Conservation (phyloP, 2,888 invertebrate species). For the Mythimna vitellina region DNA sequence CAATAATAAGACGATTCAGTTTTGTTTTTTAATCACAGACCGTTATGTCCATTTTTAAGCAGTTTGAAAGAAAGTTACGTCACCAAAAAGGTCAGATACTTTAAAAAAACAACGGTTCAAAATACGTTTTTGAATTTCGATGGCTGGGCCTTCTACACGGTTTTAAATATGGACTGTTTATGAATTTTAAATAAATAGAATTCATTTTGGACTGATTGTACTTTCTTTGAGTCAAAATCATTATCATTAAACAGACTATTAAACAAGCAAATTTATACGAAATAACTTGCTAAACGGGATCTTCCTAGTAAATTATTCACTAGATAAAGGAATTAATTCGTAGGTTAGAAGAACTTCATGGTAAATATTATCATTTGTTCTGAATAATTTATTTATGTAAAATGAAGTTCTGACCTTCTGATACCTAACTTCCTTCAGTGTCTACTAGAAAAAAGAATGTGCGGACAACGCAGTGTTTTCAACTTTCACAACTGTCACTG, state of each 20-base stretch:
- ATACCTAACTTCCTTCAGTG: neutral
- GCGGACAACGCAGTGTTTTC: neutral
- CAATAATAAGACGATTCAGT: slow-evolving; percentile 6
- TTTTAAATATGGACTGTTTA: neutral
- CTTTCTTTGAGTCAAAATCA: neutral
- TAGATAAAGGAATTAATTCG: neutral
- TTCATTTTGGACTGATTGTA: neutral
- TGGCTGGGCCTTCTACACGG: neutral
- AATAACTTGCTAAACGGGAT: neutral
- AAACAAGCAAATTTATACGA: neutral
- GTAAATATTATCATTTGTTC: slow-evolving; percentile 5
- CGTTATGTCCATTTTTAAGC: slow-evolving; percentile 27
- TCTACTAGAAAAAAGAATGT: neutral
- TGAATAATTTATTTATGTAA: slow-evolving; percentile 14
- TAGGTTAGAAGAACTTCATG: neutral
- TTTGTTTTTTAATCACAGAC: slow-evolving; percentile 3
- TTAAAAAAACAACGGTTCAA: neutral
- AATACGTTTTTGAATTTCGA: slow-evolving; percentile 16
- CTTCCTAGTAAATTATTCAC: neutral
- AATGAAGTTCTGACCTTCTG: neutral
- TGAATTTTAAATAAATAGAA: neutral
- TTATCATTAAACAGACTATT: neutral
- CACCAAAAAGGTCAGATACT: neutral
- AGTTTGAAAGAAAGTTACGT: slow-evolving; percentile 3
- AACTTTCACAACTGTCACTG: neutral